These are phyloP conservation scores for Odontocolon sp. DNA, from an alignment of 2,888 invertebrate genomes.

Conservation along the genomic window DNA sequence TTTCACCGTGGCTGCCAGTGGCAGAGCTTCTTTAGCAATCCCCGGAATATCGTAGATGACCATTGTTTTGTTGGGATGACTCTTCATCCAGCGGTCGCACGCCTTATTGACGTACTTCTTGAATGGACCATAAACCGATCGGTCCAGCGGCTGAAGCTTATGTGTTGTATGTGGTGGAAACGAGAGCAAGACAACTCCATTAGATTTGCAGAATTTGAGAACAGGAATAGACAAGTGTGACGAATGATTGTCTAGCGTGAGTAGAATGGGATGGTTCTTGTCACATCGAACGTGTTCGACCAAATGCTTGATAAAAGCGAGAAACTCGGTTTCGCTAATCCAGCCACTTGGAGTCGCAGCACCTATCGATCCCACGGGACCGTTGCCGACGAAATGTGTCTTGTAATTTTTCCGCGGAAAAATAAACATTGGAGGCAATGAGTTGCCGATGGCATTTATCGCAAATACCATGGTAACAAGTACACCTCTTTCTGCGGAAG, in stretches of 20 bases:
- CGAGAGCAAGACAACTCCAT: constrained; percentile 70
- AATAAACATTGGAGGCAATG: constrained; percentile 69
- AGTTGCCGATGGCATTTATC: constrained; percentile 67
- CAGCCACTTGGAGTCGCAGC: constrained; percentile 67
- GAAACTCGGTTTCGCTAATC: constrained; percentile 69
- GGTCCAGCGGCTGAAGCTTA: constrained; percentile 73
- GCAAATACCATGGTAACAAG: constrained; percentile 66
- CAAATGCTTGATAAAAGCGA: constrained; percentile 68
- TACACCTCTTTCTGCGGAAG: constrained; percentile 69
- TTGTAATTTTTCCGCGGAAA: constrained; percentile 66
- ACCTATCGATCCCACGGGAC: constrained; percentile 63
- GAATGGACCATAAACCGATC: constrained; percentile 70
- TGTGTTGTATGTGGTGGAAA: constrained; percentile 75
- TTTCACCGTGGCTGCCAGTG: constrained; percentile 59
- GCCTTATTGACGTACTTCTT: constrained; percentile 68
- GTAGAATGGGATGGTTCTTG: constrained; percentile 61
- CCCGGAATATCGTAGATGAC: constrained; percentile 71
- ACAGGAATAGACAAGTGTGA: constrained; percentile 65
- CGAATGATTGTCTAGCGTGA: constrained; percentile 71
- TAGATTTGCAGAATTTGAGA: constrained; percentile 69
- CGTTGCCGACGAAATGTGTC: constrained; percentile 61
- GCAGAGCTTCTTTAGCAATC: constrained; percentile 48
- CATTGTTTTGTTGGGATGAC: constrained; percentile 61
- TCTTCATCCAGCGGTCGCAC: constrained; percentile 67
- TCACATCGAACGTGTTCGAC: constrained; percentile 62